Evolutionary conservation across 2,888 invertebrate genomes (phyloP), one percentile per base, ranked within the genome.

Genomic region (Pemphredon lugubris): DNA sequence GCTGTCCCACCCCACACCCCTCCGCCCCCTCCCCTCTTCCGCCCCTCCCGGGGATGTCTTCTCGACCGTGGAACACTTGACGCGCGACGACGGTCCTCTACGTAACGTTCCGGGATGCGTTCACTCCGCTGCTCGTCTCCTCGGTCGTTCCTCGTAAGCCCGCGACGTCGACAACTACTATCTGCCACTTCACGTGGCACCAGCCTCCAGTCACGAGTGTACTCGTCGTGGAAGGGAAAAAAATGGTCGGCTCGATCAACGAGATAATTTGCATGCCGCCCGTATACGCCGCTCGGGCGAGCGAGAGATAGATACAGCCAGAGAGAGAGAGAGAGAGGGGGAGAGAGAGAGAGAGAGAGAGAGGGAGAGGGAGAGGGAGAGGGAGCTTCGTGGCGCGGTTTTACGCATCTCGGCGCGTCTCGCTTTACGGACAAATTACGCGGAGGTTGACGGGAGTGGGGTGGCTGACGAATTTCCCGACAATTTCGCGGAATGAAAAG

Each of bases 141-240:
- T 67, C 59, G 57, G 50, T 48, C 61, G 58, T 77, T 77, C 66
- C 70, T 42, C 73, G 63, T 73, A 73, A 69, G 51, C 60, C 61
- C 47, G 21, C 77, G 54, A 74, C 65, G 77, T 57, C 65, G 77
- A 66, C 77, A 75, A 53, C 69, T 60, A 66, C 65, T 75, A 79
- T 79, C 72, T 51, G 75, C 72, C 79, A 79, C 80, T 79, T 74
- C 77, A 79, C 77, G 73, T 71, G 75, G 72, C 79, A 80, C 77
- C 80, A 75, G 73, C 54, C 77, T 69, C 63, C 70, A 60, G 61
- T 53, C 66, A 67, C 77, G 69, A 81, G 77, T 78, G 72, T 58
- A 54, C 74, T 55, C 63, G 50, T 68, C 53, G 54, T 20, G 21
- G 42, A 16, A 47, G 16, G 20, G 53, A 37, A 54, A 50, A 63